Base-by-base conservation (phyloP, 30 jellyfish, hydroid and myxozoan species). In the Morbakka virulenta region DNA sequence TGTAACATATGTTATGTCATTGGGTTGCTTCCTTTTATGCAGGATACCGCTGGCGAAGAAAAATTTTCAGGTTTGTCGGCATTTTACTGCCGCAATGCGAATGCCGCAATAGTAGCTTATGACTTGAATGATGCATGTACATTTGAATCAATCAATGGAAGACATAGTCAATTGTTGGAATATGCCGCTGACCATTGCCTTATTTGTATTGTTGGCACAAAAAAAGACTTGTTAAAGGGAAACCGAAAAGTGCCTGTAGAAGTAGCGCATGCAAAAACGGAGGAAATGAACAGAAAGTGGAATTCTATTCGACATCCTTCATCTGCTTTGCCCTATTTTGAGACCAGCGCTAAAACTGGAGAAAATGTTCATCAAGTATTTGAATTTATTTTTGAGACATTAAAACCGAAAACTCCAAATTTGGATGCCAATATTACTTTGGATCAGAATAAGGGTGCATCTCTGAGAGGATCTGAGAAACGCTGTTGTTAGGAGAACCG, bases 11-110 rank as follows among this genome's bases (percentile, higher is more conserved):
- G n/a, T n/a, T n/a, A n/a, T n/a, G n/a, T n/a, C n/a, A n/a, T n/a
- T n/a, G n/a, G n/a, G n/a, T n/a, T n/a, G n/a, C n/a, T 28, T 50
- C 32, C 24, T 77, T n/a, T 48, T 2, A 31, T 52, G 48, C 22
- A 83, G 95, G 97, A 90, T 74, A 90, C 97, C 4, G 97, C 97
- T 36, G 97, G 97, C 0, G 96, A 90, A 52, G 97, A 90, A 66
- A 70, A 75, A 52, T 90, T 76, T 51, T 90, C 97, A 41, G 96
- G 97, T 28, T 35, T 90, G 35, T 83, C 97, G 0, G 79, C 72
- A 4, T 90, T 90, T 48, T 90, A 90, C 36, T 90, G 97, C 52
- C 95, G 97, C 14, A 87, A 85, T 22, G 97, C 97, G n/a, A 84
- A 90, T 62, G 97, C 97, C 26, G 97, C 88, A 1, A 83, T 90